Conservation (phyloP, 2,888 invertebrate genomes). For the Clistopyga incitator region DNA sequence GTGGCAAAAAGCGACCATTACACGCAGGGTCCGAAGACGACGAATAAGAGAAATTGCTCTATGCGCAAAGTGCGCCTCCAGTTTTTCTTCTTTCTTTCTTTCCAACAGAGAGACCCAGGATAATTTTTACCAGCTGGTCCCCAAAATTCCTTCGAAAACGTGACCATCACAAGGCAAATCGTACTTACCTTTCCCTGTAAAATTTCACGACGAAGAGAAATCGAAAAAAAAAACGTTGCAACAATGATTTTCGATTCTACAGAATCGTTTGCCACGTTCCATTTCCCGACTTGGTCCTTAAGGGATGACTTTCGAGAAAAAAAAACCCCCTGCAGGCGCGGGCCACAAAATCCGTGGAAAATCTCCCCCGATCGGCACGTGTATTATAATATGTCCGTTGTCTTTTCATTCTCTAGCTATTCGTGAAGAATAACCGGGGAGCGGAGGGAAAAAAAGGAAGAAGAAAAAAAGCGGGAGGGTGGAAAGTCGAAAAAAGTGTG, state of each 20-base stretch:
- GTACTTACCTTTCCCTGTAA: not conserved
- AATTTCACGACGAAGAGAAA: not conserved
- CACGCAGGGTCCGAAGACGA: too few species aligned
- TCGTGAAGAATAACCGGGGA: conserved; percentile 49
- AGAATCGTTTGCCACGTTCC: conserved; percentile 12
- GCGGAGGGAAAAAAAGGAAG: conserved; percentile 37
- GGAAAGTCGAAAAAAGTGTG: conserved; percentile 51
- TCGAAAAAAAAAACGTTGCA: not conserved
- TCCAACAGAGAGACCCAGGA: too few species aligned
- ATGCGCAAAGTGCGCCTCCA: too few species aligned
- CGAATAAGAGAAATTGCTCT: too few species aligned
- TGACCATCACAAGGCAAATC: not conserved
- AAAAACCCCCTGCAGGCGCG: conserved; percentile 33
- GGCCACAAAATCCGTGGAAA: conserved; percentile 21
- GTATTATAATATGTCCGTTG: conserved; percentile 49
- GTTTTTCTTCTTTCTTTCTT: too few species aligned
- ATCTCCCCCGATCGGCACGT: conserved; percentile 57
- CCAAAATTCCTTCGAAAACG: not conserved
- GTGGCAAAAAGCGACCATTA: too few species aligned
- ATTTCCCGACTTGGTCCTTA: conserved; percentile 15
- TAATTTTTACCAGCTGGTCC: not conserved
- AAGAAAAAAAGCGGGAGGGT: conserved; percentile 32
- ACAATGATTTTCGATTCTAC: conserved; percentile 26
- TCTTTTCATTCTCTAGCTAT: conserved; percentile 35
- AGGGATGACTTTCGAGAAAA: conserved; percentile 28